phyloP scores from a whole-genome alignment of 2,797 vertebrate genomes.

The Phrynocephalus vlangalii region DNA sequence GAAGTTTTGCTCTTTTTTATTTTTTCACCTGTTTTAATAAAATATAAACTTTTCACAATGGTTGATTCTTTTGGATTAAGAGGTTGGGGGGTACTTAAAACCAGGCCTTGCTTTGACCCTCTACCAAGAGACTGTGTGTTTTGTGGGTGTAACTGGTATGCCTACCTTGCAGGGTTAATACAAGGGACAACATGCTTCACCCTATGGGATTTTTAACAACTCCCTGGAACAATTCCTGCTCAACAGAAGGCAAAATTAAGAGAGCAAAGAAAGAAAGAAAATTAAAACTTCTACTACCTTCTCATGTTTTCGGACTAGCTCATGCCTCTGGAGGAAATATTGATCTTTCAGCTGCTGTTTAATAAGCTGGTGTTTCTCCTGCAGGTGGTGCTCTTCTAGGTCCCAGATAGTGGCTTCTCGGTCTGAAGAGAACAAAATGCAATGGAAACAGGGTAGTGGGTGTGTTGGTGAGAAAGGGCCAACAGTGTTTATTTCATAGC shows the following conservation, averaged over 20 bases:
- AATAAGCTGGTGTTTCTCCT: conserved; percentile 91
- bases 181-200: too few species aligned
- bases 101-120: too few species aligned
- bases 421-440: conserved; percentile 75
- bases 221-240: neutral
- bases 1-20: too few species aligned
- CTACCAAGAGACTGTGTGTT: too few species aligned
- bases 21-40: too few species aligned
- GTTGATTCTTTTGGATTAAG: too few species aligned
- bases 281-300: conserved; percentile 81
- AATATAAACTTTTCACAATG: too few species aligned
- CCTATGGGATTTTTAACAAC: too few species aligned
- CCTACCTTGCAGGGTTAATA: too few species aligned
- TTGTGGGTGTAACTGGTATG: too few species aligned
- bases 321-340: conserved; percentile 96
- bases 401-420: conserved; percentile 91
- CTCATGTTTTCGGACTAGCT: conserved; percentile 93
- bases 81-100: too few species aligned
- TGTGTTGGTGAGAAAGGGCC: neutral
- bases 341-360: conserved; percentile 98
- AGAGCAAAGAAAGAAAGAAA: neutral
- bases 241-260: fast-evolving
- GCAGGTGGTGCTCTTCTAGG: conserved; percentile 90
- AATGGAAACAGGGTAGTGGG: neutral
- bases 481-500: neutral